These are phyloP conservation scores for Danio jaintianensis DNA, from an alignment of 2,797 vertebrate genomes.

Conservation along the genomic window DNA sequence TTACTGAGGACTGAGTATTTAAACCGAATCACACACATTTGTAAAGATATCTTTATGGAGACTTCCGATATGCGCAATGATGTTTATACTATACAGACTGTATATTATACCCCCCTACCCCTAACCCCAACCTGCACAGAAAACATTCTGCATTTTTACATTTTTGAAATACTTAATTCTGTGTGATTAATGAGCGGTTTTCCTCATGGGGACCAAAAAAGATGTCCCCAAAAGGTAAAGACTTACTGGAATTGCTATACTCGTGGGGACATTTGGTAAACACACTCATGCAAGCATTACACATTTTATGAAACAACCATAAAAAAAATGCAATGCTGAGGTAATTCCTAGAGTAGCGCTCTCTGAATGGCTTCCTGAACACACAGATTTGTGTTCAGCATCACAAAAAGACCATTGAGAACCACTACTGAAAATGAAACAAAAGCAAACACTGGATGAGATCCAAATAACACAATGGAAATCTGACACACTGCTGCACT, in stretches of 20 bases:
- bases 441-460: conserved; percentile 30
- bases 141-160: too few relatives aligned
- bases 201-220: too few relatives aligned
- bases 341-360: neutral
- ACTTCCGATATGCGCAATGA: too few relatives aligned
- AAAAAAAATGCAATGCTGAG: neutral
- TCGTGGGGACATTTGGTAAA: too few relatives aligned
- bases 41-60: neutral
- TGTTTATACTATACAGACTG: too few relatives aligned
- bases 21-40: neutral
- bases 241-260: too few relatives aligned
- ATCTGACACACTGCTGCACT: conserved; percentile 4
- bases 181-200: too few relatives aligned
- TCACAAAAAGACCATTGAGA: conserved; percentile 31
- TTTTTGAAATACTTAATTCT: too few relatives aligned
- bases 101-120: too few relatives aligned
- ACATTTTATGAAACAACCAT: neutral
- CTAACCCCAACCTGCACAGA: too few relatives aligned
- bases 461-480: conserved; percentile 8
- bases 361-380: conserved; percentile 26
- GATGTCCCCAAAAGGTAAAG: too few relatives aligned
- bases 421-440: conserved; percentile 7
- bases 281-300: neutral
- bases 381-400: neutral
- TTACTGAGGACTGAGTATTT: neutral